Percentiles rank a stretch among this genome's conserved stretches.
Evolutionary conservation across 2,797 vertebrate species (phyloP).

Genomic region (Sebastiscus tertius): DNA sequence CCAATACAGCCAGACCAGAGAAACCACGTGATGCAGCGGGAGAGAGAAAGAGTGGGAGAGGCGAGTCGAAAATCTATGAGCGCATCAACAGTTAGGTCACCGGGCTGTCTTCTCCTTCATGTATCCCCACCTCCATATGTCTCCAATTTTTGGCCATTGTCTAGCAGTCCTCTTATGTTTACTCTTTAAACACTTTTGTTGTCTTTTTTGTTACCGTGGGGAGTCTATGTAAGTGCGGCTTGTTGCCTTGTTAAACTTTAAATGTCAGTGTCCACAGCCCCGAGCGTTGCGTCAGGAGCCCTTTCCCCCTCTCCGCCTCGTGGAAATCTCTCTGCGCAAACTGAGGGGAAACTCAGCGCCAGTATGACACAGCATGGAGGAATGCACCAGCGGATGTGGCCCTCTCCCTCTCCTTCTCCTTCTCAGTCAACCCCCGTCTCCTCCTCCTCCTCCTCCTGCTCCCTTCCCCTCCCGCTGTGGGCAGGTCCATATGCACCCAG

Average conservation of each 20-base stretch:
- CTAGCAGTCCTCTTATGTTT: background rate
- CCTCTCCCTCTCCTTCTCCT: slow-evolving; percentile 52
- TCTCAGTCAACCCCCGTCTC: slow-evolving; percentile 45
- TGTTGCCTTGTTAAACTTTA: slow-evolving; percentile 64
- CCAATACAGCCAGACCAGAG: slow-evolving; percentile 67
- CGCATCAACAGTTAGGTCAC: slow-evolving; percentile 41
- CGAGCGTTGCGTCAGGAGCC: slow-evolving; percentile 53
- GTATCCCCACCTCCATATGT: slow-evolving; percentile 15
- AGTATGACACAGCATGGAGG: slow-evolving; percentile 79
- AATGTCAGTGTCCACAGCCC: slow-evolving; percentile 45
- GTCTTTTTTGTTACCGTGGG: slow-evolving; percentile 31
- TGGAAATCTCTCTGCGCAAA: slow-evolving; percentile 69
- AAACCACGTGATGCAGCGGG: slow-evolving; percentile 36
- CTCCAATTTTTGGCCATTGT: slow-evolving; percentile 19
- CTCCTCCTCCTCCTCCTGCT: slow-evolving; percentile 39
- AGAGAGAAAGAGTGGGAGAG: slow-evolving; percentile 35
- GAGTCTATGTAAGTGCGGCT: slow-evolving; percentile 29
- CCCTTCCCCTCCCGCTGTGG: slow-evolving; percentile 56
- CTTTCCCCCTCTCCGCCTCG: slow-evolving; percentile 51
- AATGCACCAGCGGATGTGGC: slow-evolving; percentile 77
- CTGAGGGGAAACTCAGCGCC: slow-evolving; percentile 75
- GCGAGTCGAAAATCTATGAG: slow-evolving; percentile 21
- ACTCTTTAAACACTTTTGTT: slow-evolving; percentile 29
- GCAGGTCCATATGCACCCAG: slow-evolving; percentile 77
- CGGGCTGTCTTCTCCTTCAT: slow-evolving; percentile 19